phyloP scores from a whole-genome alignment of 2,113 vertebrate species.

The Zootoca vivipara region DNA sequence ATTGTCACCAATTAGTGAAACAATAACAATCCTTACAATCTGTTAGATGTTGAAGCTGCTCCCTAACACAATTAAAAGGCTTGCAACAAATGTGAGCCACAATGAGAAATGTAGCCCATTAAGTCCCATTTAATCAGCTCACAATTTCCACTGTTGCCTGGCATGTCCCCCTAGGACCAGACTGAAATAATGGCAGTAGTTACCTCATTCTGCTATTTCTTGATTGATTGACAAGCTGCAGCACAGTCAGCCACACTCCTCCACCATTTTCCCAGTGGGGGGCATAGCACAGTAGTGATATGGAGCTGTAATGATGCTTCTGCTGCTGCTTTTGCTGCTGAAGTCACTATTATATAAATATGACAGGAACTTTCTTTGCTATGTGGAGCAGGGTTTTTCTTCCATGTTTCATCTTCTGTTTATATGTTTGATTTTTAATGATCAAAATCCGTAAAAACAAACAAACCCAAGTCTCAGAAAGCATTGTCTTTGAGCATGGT shows the following conservation, averaged over 20 bases:
- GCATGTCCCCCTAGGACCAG: constrained; percentile 19
- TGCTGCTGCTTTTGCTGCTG: constrained; percentile 29
- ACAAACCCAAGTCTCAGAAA: background rate
- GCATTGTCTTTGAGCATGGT: background rate
- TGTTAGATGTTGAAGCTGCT: constrained; percentile 24
- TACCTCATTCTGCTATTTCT: constrained; percentile 35
- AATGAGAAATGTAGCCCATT: constrained; percentile 39
- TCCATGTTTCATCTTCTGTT: constrained; percentile 38
- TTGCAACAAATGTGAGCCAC: constrained; percentile 32
- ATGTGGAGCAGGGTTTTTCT: constrained; percentile 22
- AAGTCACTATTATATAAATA: constrained; percentile 52
- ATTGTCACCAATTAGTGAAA: constrained; percentile 52
- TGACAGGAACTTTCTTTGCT: constrained; percentile 38
- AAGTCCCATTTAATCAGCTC: constrained; percentile 56
- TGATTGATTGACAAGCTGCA: constrained; percentile 52
- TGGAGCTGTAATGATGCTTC: constrained; percentile 35
- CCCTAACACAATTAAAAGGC: constrained; percentile 36
- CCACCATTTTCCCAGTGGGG: constrained; percentile 48
- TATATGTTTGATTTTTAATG: constrained; percentile 30
- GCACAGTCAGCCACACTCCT: constrained; percentile 30
- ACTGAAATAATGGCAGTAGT: constrained; percentile 40
- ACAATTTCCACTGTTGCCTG: constrained; percentile 29
- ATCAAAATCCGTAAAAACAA: constrained; percentile 4
- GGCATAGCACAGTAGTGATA: constrained; percentile 35
- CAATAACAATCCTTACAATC: constrained; percentile 33